A percentile compares a stretch with the other conserved stretches of the same genome.
Conservation (phyloP, 2,888 invertebrate species). For the Baronia brevicornis region DNA sequence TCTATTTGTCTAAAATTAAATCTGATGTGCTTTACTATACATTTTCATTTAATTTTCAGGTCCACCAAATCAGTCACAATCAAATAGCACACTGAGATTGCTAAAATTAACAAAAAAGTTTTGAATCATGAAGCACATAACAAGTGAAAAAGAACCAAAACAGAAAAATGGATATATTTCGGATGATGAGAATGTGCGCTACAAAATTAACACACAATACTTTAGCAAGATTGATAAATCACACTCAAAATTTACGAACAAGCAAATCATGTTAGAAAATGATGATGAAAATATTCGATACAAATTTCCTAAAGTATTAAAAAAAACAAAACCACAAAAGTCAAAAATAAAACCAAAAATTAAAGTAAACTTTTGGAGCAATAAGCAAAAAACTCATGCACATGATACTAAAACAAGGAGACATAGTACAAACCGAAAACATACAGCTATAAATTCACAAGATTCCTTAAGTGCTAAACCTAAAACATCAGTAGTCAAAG, state of each 20-base stretch:
- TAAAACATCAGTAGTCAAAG: slow-evolving; percentile 45
- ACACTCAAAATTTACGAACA: slow-evolving; percentile 29
- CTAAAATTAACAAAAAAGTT: too few relatives aligned
- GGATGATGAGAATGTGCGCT: slow-evolving; percentile 61
- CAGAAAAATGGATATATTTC: slow-evolving; percentile 52
- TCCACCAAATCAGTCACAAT: too few relatives aligned
- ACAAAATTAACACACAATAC: slow-evolving; percentile 53
- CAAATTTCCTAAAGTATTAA: slow-evolving; percentile 46
- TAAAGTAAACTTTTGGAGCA: slow-evolving; percentile 69
- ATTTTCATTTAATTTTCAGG: slow-evolving; percentile 10
- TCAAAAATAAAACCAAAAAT: slow-evolving; percentile 56
- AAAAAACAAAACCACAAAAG: slow-evolving; percentile 42
- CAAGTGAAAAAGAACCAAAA: slow-evolving; percentile 27
- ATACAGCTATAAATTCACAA: slow-evolving; percentile 37
- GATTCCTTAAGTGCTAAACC: slow-evolving; percentile 29
- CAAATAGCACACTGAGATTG: too few relatives aligned
- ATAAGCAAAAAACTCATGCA: slow-evolving; percentile 41
- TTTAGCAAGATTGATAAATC: slow-evolving; percentile 36
- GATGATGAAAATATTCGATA: slow-evolving; percentile 56
- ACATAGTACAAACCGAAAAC: slow-evolving; percentile 39
- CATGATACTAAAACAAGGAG: slow-evolving; percentile 34
- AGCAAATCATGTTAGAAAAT: slow-evolving; percentile 22
- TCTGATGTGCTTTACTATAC: slow-evolving; percentile 18
- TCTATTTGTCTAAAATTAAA: slow-evolving; percentile 6
- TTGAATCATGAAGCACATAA: slow-evolving; percentile 46